Base-by-base conservation (phyloP, 2,888 invertebrate species). In the Geotrupes spiniger region DNA sequence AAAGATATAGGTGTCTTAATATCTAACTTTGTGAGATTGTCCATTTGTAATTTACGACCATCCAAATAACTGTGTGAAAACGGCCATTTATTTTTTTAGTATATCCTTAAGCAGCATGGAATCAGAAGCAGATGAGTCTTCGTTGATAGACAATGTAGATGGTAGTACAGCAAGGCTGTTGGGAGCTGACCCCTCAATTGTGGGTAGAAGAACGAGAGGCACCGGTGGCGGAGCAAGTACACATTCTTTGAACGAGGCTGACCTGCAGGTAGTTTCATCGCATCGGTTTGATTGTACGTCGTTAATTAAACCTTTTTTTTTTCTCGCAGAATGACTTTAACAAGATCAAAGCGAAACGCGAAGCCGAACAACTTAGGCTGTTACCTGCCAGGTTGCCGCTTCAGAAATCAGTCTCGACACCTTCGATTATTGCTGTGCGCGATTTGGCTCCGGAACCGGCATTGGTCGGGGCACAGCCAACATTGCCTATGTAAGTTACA, bases 391-490 rank as follows among this genome's bases (percentile, higher is more conserved):
- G 90, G 14, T 77, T 91, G 62, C 89, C 91, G 47, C 77, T 92
- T 42, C 92, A 92, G 74, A 92, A 92, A 76, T 91, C 91, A 41
- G 87, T 92, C 48, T 92, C 92, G 11, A 92, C 92, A 42, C 92
- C 92, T 40, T 91, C 91, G 58, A 92, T 92, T 53, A 87, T 91
- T 40, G 87, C 88, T 25, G 79, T 81, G 21, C 74, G 80, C 53
- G 81, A 82, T 59, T 74, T 81, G 58, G 77, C 75, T 44, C 80
- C 80, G 56, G 81, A 82, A 63, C 80, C 65, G 74, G 70, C 63
- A 60, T 64, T 62, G 69, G 69, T 74, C 36, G 70, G 77, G 50
- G 74, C 74, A 10, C 73, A 76, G 49, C 77, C 79, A 6, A 76
- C 77, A n/a, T 69, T 80, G 44, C 76, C 78, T 54, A 74, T 78